phyloP scores from a whole-genome alignment of 92 coral and sea anemone species.

The Zoanthus solanderi region DNA sequence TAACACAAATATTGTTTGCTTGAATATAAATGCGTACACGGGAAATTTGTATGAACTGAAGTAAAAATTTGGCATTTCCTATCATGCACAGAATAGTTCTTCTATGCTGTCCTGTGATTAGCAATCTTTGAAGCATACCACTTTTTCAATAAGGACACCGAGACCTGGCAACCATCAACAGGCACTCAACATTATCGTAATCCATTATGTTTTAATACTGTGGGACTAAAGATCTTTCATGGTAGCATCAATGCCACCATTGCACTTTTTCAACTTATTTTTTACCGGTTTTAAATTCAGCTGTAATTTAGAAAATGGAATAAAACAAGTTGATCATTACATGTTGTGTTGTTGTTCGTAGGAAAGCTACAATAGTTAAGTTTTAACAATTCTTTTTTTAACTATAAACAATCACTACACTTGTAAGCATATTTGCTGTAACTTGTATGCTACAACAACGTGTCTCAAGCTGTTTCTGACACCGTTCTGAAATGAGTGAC shows the following conservation, averaged over 20 bases:
- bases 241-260: background rate
- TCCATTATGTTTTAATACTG: background rate
- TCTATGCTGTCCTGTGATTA: background rate
- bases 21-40: too few relatives aligned
- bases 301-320: background rate
- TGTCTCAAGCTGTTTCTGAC: background rate
- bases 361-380: background rate
- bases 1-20: too few relatives aligned
- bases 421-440: background rate
- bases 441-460: background rate
- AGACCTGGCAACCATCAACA: background rate
- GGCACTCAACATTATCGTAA: background rate
- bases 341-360: background rate
- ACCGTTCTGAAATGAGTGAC: background rate
- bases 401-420: too few relatives aligned
- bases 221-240: background rate
- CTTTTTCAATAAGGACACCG: background rate
- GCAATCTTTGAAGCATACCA: background rate
- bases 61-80: too few relatives aligned
- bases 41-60: too few relatives aligned
- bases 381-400: too few relatives aligned
- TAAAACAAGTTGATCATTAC: background rate
- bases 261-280: background rate
- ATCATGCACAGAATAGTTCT: too few relatives aligned
- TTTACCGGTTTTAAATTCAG: background rate